Evolutionary conservation across 2,888 invertebrate genomes (phyloP).

Genomic region (Cynaeus angustus): DNA sequence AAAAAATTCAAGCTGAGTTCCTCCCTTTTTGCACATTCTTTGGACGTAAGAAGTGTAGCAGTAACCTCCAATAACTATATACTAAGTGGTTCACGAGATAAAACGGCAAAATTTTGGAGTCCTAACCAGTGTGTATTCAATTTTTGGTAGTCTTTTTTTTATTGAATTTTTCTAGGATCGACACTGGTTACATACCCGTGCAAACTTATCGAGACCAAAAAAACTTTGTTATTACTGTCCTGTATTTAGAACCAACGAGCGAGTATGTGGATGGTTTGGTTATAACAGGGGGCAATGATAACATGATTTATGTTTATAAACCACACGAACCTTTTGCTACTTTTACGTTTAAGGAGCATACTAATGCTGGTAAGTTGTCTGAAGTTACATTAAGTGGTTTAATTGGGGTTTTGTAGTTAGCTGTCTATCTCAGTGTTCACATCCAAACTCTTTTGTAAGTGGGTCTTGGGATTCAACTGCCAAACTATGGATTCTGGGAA

Average conservation of each 20-base stretch:
- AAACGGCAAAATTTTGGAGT: constrained; percentile 90
- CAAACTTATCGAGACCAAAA: constrained; percentile 85
- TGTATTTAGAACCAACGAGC: constrained; percentile 82
- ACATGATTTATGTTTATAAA: constrained; percentile 85
- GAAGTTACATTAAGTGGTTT: not conserved
- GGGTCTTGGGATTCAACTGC: constrained; percentile 96
- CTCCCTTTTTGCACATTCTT: constrained; percentile 84
- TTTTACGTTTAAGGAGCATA: constrained; percentile 84
- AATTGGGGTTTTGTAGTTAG: constrained; percentile 69
- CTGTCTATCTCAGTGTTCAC: constrained; percentile 71
- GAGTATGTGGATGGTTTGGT: constrained; percentile 85
- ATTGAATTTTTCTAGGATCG: constrained; percentile 17
- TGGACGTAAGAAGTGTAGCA: constrained; percentile 88
- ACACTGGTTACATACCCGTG: constrained; percentile 74
- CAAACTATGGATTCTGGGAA: constrained; percentile 83
- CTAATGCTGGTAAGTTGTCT: constrained; percentile 76
- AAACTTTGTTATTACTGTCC: constrained; percentile 90
- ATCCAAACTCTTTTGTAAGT: constrained; percentile 79
- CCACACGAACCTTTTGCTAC: constrained; percentile 81
- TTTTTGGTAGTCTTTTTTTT: not conserved
- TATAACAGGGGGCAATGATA: constrained; percentile 92
- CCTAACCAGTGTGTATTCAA: constrained; percentile 77
- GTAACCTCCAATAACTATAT: constrained; percentile 81
- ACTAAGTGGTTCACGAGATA: constrained; percentile 91
- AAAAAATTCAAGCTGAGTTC: constrained; percentile 84